Percentiles rank a stretch among this genome's conserved stretches.
Conservation (phyloP, 92 coral and sea anemone species). For the Blastomussa wellsi region DNA sequence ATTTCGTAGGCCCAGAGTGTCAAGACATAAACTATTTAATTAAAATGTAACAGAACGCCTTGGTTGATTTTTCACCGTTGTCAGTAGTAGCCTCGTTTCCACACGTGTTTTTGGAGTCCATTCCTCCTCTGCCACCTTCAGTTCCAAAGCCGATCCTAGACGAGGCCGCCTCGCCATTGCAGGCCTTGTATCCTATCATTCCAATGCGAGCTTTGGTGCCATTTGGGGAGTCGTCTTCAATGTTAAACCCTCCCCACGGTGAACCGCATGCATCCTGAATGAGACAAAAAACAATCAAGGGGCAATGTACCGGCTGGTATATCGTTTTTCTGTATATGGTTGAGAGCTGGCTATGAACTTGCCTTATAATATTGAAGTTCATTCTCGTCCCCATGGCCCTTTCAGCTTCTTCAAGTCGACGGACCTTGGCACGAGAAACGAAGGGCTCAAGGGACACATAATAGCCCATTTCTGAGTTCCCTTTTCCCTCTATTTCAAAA, state of each 20-base stretch:
- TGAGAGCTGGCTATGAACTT: too few relatives aligned
- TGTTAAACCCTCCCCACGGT: slow-evolving; percentile 4
- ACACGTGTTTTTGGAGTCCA: slow-evolving; percentile 18
- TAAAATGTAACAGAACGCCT: slow-evolving; percentile 41
- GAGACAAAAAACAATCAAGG: background rate
- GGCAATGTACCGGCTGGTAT: too few relatives aligned
- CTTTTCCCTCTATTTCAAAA: too few relatives aligned
- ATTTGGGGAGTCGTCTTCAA: background rate
- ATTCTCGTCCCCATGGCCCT: too few relatives aligned
- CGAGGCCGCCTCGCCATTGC: background rate
- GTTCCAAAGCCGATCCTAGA: slow-evolving; percentile 42
- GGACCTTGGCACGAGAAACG: too few relatives aligned
- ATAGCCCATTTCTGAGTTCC: too few relatives aligned
- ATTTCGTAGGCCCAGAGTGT: too few relatives aligned
- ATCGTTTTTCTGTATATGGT: too few relatives aligned
- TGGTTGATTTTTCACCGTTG: background rate
- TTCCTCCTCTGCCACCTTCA: slow-evolving; percentile 13
- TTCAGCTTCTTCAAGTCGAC: too few relatives aligned
- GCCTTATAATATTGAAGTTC: too few relatives aligned
- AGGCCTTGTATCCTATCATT: background rate
- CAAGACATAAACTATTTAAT: slow-evolving; percentile 7
- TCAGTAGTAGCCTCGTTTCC: background rate
- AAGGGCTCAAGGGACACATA: too few relatives aligned
- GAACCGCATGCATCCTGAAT: background rate
- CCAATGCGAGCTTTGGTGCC: slow-evolving; percentile 30